Percentiles rank a stretch among this genome's conserved stretches.
These are phyloP conservation scores for Vidua macroura DNA, from an alignment of 2,113 vertebrate species.

Conservation along the genomic window DNA sequence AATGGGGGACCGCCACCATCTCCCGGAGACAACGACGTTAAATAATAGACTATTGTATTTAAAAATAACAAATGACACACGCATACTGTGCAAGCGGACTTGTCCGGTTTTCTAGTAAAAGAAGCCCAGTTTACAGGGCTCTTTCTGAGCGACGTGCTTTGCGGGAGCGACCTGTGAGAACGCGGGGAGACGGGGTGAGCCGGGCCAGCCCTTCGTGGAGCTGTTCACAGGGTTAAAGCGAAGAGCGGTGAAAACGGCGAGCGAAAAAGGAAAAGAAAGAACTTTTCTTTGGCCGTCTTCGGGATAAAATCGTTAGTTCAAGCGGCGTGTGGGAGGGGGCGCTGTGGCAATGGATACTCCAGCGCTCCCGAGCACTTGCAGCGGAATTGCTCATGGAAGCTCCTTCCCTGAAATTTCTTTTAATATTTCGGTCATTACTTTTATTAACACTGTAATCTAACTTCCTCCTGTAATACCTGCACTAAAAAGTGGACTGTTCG, in stretches of 20 bases:
- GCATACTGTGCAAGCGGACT: slow-evolving; percentile 5
- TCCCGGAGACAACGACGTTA: slow-evolving; percentile 43
- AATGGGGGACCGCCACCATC: slow-evolving; percentile 44
- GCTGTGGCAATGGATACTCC: slow-evolving; percentile 71
- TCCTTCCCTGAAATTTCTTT: background rate
- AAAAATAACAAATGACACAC: slow-evolving; percentile 52
- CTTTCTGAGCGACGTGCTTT: background rate
- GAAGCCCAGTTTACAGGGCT: background rate
- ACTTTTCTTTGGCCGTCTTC: slow-evolving; percentile 8
- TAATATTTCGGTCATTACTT: background rate
- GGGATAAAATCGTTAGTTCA: background rate
- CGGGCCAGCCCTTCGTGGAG: background rate
- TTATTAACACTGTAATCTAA: background rate
- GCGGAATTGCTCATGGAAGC: background rate
- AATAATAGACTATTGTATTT: slow-evolving; percentile 62
- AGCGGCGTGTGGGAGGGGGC: slow-evolving; percentile 69
- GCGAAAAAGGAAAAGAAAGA: background rate
- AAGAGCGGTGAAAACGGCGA: background rate
- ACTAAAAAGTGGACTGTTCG: background rate
- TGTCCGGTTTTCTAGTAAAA: background rate
- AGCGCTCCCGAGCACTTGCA: background rate
- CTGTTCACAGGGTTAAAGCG: background rate
- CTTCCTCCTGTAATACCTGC: background rate
- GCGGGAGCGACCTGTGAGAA: background rate
- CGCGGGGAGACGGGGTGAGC: background rate